phyloP scores from a whole-genome alignment of 1,140 invertebrate species.

The Pentalonia nigronervosa region DNA sequence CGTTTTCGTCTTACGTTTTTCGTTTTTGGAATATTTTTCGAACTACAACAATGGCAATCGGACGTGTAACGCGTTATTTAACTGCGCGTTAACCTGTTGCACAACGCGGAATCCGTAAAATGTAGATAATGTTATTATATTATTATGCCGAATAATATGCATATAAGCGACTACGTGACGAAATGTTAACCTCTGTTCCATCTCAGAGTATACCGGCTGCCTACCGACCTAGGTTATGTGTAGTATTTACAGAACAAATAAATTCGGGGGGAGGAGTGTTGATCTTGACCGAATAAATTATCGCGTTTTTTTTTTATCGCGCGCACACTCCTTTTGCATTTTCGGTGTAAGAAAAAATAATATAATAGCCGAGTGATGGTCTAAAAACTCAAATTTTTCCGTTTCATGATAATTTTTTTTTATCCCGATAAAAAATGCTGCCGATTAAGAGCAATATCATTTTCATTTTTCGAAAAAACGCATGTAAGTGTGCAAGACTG shows the following conservation, averaged over 20 bases:
- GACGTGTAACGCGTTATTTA: slow-evolving; percentile 44
- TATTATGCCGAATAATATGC: background rate
- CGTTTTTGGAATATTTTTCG: background rate
- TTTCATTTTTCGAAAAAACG: background rate
- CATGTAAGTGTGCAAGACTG: background rate
- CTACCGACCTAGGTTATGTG: background rate
- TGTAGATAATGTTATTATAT: too few species aligned
- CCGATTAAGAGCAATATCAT: background rate
- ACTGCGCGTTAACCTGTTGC: background rate
- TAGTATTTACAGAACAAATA: background rate
- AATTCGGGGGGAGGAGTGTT: background rate
- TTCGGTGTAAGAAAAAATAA: background rate
- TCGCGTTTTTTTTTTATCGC: background rate
- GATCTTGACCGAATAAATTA: slow-evolving; percentile 2
- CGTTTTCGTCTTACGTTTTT: background rate
- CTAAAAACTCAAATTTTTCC: background rate
- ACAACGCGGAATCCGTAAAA: background rate
- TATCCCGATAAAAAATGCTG: background rate
- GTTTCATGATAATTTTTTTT: background rate
- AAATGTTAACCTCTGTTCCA: background rate
- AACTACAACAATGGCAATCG: slow-evolving; percentile 12
- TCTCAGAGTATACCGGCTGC: background rate
- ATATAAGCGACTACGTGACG: background rate
- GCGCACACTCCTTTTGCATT: background rate
- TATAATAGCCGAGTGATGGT: background rate